Percentiles rank a stretch among this genome's conserved stretches.
Conservation (phyloP, 2,888 invertebrate genomes). For the Macrosiphum euphorbiae region DNA sequence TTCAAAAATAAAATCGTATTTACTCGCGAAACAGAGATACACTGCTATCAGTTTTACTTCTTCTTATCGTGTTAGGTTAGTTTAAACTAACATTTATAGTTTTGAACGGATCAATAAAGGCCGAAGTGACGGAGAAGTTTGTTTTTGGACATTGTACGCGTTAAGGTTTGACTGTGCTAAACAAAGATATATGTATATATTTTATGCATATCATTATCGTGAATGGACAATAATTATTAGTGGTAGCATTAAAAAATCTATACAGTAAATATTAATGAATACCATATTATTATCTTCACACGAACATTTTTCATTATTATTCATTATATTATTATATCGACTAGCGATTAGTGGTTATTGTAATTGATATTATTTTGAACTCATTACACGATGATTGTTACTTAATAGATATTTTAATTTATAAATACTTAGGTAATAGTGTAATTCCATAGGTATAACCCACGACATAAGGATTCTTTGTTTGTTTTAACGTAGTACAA, state of each 20-base stretch:
- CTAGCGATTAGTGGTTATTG: not conserved
- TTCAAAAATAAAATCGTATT: not conserved
- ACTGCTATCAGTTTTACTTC: not conserved
- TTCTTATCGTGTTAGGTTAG: not conserved
- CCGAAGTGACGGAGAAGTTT: not conserved
- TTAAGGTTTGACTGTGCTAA: not conserved
- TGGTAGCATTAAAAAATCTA: not conserved
- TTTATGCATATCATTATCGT: too few relatives aligned
- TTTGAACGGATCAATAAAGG: slow-evolving; percentile 2
- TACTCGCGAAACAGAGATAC: not conserved
- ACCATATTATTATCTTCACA: not conserved
- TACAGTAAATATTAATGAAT: not conserved
- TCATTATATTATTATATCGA: too few relatives aligned
- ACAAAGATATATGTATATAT: not conserved
- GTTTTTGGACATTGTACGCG: not conserved
- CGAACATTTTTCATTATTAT: not conserved
- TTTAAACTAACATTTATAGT: not conserved
- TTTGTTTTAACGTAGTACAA: not conserved
- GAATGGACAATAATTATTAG: not conserved
- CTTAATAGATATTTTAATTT: not conserved
- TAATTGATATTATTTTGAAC: not conserved
- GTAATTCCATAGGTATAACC: not conserved
- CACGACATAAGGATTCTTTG: not conserved
- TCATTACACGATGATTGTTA: not conserved
- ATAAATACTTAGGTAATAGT: too few relatives aligned